Evolutionary conservation across 2,113 vertebrate genomes (phyloP), one percentile per base, ranked within the genome.

Genomic region (Sciurus niger): DNA sequence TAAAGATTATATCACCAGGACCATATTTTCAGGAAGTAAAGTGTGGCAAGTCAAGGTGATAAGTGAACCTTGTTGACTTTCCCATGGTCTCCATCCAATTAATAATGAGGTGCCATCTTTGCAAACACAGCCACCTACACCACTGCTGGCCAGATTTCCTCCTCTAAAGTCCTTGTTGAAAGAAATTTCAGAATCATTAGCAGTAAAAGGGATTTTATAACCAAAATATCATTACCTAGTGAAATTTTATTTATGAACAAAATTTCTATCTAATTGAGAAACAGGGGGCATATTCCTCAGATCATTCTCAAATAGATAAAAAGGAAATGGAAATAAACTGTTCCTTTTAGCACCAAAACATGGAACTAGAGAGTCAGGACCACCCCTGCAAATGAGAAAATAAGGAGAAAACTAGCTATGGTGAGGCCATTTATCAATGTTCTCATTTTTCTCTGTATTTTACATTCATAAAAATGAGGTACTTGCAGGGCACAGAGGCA

Each of bases 181-280:
- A 93, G 28, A 90, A 65, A 95, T 88, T 55, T 37, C 70, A 16
- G 60, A 89, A 22, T 28, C 8, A 2, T 11, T 70, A 96, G 37
- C 12, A 18, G n/a, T 34, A 79, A 80, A 84, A 84, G 6, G 11
- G 8, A 80, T 74, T 74, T 90, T 87, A 25, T 60, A 84, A 86
- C 20, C 2, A 91, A 58, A 80, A 93, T 48, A 4, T 14, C 16
- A 92, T 65, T 90, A 94, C 4, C 67, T 73, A 55, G 18, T 51
- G 67, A 94, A 40, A 73, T 82, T 58, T 90, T 76, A 80, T 53
- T n/a, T 92, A 68, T 53, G 46, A 70, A 82, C 7, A 77, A 95
- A 76, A 22, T 83, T 95, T n/a, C 6, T 55, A 70, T 80, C 43
- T 79, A 70, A 53, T 22, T 89, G 11, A 65, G 17, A 85, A 58